These are phyloP conservation scores for Lymantria monacha DNA, from an alignment of 2,888 invertebrate genomes.

Conservation along the genomic window DNA sequence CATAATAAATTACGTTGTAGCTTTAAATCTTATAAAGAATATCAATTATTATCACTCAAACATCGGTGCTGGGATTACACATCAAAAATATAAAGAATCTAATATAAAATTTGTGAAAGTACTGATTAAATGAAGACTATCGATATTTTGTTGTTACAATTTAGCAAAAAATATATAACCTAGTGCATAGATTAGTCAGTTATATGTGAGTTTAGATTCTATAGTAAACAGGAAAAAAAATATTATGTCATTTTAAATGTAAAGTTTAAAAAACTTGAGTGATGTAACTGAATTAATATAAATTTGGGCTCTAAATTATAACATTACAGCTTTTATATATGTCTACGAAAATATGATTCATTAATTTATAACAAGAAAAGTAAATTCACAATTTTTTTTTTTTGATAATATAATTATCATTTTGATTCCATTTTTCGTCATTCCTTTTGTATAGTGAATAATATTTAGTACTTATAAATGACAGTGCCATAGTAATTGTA, in stretches of 20 bases:
- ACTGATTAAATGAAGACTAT: constrained; percentile 48
- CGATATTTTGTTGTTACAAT: constrained; percentile 61
- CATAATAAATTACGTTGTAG: constrained; percentile 61
- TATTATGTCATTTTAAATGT: constrained; percentile 26
- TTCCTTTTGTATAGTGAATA: constrained; percentile 26
- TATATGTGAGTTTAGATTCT: constrained; percentile 38
- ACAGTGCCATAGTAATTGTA: constrained; percentile 57
- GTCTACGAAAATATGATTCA: constrained; percentile 12
- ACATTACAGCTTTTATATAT: constrained; percentile 52
- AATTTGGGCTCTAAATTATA: constrained; percentile 46
- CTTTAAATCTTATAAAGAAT: constrained; percentile 47
- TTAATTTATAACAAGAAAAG: constrained; percentile 2
- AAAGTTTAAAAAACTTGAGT: constrained; percentile 39
- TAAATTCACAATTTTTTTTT: not conserved
- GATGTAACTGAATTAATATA: not conserved
- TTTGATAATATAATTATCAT: constrained; percentile 26
- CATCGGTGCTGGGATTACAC: constrained; percentile 72
- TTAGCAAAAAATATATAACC: constrained; percentile 55
- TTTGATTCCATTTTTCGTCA: constrained; percentile 31
- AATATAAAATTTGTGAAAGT: constrained; percentile 48
- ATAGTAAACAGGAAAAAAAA: constrained; percentile 21
- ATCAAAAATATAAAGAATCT: constrained; percentile 49
- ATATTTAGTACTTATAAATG: constrained; percentile 35
- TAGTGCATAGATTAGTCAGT: constrained; percentile 51
- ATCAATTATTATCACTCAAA: constrained; percentile 48